Evolutionary conservation across 2,113 vertebrate species (phyloP).

Genomic region (mouse (Mus musculus)): GRCm39 chr13:54561501-54562000

Average conservation of each 20-base stretch:
- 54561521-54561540: not conserved
- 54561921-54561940: not conserved
- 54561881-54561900: not conserved
- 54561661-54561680: not conserved
- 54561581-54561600: not conserved
- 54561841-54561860: not conserved
- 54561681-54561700: not conserved
- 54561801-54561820: not conserved
- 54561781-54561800: constrained; percentile 13
- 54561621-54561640: not conserved
- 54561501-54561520: fast-evolving
- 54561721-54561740: not conserved
- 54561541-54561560: not conserved
- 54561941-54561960: not conserved
- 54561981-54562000: not conserved
- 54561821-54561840: not conserved
- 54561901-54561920: fast-evolving
- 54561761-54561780: not conserved
- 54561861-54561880: not conserved
- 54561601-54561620: not conserved
- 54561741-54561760: constrained; percentile 21
- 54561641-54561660: not conserved
- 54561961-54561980: not conserved
- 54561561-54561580: not conserved
- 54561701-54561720: not conserved